phyloP scores from a whole-genome alignment of 2,888 invertebrate species.

The Drosophila siamana region DNA sequence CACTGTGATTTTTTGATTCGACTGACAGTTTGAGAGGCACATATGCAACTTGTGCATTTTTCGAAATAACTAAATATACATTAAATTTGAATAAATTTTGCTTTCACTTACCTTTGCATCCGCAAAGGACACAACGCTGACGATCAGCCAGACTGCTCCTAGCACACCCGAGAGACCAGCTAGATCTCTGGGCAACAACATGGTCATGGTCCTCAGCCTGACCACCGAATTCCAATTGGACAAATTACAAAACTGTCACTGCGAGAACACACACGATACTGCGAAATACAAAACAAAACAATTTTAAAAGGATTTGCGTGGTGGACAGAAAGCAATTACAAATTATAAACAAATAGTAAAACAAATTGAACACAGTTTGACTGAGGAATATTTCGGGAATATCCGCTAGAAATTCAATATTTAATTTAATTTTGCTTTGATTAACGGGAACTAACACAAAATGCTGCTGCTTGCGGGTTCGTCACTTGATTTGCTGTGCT shows the following conservation, averaged over 20 bases:
- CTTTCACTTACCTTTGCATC: conserved; percentile 83
- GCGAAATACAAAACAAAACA: conserved; percentile 59
- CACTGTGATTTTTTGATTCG: neutral
- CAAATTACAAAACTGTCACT: conserved; percentile 55
- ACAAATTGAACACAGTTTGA: conserved; percentile 4
- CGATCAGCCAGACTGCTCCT: conserved; percentile 74
- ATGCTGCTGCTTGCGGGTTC: conserved; percentile 58
- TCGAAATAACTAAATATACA: neutral
- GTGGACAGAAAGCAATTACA: neutral
- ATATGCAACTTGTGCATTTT: neutral
- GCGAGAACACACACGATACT: conserved; percentile 75
- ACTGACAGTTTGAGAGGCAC: conserved; percentile 14
- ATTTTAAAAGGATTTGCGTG: neutral
- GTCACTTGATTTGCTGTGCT: conserved; percentile 69
- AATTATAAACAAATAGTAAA: neutral
- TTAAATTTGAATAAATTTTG: neutral
- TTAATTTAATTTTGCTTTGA: neutral
- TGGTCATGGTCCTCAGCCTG: conserved; percentile 61
- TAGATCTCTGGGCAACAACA: conserved; percentile 84
- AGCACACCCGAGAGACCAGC: conserved; percentile 84
- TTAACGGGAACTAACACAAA: conserved; percentile 56
- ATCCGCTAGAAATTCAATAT: neutral
- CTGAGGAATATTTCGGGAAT: neutral
- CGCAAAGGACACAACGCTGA: conserved; percentile 74
- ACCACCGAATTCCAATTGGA: conserved; percentile 40